Percentiles rank a stretch among this genome's conserved stretches.
phyloP scores from a whole-genome alignment of 2,113 vertebrate genomes.

The Semnornis frantzii region DNA sequence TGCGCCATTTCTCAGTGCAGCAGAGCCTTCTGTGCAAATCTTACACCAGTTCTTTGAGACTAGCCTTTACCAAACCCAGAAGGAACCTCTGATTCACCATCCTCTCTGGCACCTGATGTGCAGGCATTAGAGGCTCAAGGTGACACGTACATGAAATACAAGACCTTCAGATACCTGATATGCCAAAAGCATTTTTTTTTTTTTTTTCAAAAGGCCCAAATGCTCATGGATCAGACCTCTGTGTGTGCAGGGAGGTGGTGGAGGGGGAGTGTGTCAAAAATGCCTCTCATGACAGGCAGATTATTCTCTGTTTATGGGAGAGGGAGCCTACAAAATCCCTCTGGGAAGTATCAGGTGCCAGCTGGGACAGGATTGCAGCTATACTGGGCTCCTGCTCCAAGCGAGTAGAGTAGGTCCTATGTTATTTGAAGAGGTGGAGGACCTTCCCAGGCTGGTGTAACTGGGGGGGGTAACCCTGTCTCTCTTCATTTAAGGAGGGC shows the following conservation, averaged over 20 bases:
- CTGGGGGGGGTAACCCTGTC: neutral
- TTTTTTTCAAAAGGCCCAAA: neutral
- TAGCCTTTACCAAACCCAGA: neutral
- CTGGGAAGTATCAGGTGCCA: neutral
- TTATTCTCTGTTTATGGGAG: neutral
- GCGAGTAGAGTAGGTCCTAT: neutral
- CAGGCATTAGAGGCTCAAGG: neutral
- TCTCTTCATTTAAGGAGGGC: neutral
- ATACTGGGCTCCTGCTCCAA: neutral
- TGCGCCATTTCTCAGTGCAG: neutral
- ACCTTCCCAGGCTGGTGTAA: neutral
- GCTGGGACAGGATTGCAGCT: neutral
- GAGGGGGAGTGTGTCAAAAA: neutral
- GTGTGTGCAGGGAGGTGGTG: accelerated
- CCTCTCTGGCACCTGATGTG: neutral
- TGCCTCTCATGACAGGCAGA: neutral
- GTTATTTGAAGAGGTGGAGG: neutral
- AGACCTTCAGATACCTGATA: neutral
- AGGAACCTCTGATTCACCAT: neutral
- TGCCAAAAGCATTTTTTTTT: neutral
- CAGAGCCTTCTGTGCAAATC: neutral
- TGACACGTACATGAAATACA: neutral
- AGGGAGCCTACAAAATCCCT: neutral
- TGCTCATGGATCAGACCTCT: neutral
- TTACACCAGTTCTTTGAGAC: neutral